Conservation (phyloP, 2,113 vertebrate species). For the Tiliqua scincoides region DNA sequence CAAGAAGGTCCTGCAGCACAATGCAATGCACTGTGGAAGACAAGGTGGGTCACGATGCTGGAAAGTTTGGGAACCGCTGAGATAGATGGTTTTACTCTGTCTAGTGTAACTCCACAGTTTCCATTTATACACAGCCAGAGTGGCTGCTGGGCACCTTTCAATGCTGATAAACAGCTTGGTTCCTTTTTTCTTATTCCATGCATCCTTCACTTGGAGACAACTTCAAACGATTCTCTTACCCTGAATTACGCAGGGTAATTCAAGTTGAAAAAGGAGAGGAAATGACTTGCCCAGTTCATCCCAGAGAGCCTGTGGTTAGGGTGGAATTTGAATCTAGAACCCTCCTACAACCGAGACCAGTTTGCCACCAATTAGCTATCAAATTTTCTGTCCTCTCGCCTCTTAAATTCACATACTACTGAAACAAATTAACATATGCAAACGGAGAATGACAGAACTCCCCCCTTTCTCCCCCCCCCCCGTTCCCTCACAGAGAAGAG, state of each 20-base stretch:
- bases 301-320: background rate
- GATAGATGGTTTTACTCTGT: background rate
- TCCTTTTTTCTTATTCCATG: background rate
- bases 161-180: too few relatives aligned
- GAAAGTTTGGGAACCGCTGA: too few relatives aligned
- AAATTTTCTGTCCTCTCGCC: background rate
- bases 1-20: too few relatives aligned
- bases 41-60: too few relatives aligned
- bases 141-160: too few relatives aligned
- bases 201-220: background rate
- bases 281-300: too few relatives aligned
- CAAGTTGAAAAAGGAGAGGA: too few relatives aligned
- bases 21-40: too few relatives aligned
- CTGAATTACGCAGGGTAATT: background rate
- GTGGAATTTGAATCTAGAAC: background rate
- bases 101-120: background rate
- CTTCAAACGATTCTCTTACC: background rate
- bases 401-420: background rate
- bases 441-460: background rate
- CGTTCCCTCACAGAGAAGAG: background rate
- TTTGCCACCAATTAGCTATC: background rate
- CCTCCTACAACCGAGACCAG: background rate
- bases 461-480: background rate
- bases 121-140: background rate
- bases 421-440: slow-evolving; percentile 14